Conservation (phyloP, 2,113 vertebrate genomes). For the Gopherus flavomarginatus region DNA sequence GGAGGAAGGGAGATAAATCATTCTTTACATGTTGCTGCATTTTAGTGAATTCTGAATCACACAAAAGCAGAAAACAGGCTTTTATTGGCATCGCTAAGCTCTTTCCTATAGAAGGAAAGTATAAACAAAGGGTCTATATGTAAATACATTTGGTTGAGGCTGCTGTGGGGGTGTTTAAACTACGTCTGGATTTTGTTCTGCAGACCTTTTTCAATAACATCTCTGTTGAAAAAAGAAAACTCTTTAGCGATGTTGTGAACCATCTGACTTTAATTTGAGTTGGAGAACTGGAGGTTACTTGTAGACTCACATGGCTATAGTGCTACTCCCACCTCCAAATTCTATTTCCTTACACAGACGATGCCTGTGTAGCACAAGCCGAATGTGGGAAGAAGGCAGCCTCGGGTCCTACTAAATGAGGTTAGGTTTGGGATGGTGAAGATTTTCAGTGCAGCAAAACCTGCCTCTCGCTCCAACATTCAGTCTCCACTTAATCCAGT, state of each 20-base stretch:
- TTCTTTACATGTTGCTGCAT: background rate
- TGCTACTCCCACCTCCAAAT: slow-evolving; percentile 52
- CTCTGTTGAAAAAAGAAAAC: slow-evolving; percentile 49
- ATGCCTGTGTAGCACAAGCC: slow-evolving; percentile 12
- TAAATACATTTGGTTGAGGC: slow-evolving; percentile 50
- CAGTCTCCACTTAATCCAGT: background rate
- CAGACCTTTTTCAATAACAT: slow-evolving; percentile 63
- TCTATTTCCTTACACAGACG: slow-evolving; percentile 48
- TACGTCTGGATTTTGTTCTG: slow-evolving; percentile 60
- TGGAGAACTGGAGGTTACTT: slow-evolving; percentile 56
- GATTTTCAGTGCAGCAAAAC: slow-evolving; percentile 16
- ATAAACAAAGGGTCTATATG: slow-evolving; percentile 1
- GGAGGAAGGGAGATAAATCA: background rate
- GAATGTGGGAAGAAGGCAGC: slow-evolving; percentile 48
- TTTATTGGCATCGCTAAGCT: slow-evolving; percentile 5
- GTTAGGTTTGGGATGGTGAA: background rate
- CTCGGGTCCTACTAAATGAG: slow-evolving; percentile 16
- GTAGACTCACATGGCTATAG: slow-evolving; percentile 11
- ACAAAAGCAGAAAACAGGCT: slow-evolving; percentile 20
- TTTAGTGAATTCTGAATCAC: background rate
- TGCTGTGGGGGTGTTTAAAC: slow-evolving; percentile 34
- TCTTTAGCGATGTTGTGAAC: slow-evolving; percentile 36
- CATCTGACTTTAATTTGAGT: slow-evolving; percentile 72
- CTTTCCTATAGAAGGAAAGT: slow-evolving; percentile 56
- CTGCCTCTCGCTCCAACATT: background rate